Conservation (phyloP, 2,797 vertebrate species). For the Sebastes oblongus region DNA sequence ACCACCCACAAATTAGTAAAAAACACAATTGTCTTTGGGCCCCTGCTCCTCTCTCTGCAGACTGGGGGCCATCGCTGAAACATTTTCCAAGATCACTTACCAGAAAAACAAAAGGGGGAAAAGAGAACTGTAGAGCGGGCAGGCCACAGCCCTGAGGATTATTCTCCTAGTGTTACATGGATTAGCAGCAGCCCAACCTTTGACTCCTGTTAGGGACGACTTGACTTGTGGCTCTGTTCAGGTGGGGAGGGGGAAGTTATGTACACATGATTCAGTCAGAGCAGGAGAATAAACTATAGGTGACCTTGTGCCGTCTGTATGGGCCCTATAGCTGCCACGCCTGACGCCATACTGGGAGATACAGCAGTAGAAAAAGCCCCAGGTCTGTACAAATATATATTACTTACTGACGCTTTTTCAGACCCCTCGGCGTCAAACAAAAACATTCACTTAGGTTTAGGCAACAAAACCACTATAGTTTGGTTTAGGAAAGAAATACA, state of each 20-base stretch:
- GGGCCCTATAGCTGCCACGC: not conserved
- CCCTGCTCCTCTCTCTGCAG: slow-evolving; percentile 20
- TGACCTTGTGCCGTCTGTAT: not conserved
- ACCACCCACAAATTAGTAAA: slow-evolving; percentile 26
- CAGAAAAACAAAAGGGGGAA: slow-evolving; percentile 59
- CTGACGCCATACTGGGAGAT: not conserved
- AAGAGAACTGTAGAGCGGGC: slow-evolving; percentile 42
- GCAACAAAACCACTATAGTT: too few relatives aligned
- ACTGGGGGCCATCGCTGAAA: slow-evolving; percentile 37
- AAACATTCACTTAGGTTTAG: too few relatives aligned
- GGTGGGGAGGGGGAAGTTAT: slow-evolving; percentile 6
- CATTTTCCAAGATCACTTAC: slow-evolving; percentile 64
- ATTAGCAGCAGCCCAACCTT: slow-evolving; percentile 75
- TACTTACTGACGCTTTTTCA: too few relatives aligned
- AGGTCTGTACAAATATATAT: not conserved
- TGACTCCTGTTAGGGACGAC: slow-evolving; percentile 68
- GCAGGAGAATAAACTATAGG: not conserved
- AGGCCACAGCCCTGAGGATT: slow-evolving; percentile 65
- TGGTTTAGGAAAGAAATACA: too few relatives aligned
- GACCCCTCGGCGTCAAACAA: too few relatives aligned
- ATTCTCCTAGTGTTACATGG: slow-evolving; percentile 78
- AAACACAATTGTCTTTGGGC: not conserved
- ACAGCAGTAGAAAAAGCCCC: not conserved
- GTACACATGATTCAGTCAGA: not conserved
- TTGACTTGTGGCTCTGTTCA: slow-evolving; percentile 61